Evolutionary conservation across 2,888 invertebrate genomes (phyloP).

Genomic region (Lycaena phlaeas): DNA sequence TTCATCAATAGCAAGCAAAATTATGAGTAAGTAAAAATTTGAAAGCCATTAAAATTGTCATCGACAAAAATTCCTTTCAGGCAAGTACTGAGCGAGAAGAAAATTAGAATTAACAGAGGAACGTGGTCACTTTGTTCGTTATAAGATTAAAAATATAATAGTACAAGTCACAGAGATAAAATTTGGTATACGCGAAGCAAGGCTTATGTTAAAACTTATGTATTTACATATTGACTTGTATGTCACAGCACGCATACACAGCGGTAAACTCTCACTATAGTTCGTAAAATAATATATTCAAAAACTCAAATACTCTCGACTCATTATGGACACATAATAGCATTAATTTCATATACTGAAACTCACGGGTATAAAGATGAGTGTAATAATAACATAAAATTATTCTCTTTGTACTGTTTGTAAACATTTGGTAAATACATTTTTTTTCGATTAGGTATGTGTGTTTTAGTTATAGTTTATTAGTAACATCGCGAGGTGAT

Average conservation of each 20-base stretch:
- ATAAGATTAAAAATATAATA: background rate
- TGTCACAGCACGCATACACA: constrained; percentile 62
- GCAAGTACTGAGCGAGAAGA: too few relatives aligned
- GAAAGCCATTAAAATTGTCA: too few relatives aligned
- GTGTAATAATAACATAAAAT: too few relatives aligned
- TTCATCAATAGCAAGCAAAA: too few relatives aligned
- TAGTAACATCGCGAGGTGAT: too few relatives aligned
- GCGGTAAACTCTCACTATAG: constrained; percentile 28
- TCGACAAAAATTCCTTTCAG: too few relatives aligned
- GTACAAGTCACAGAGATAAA: constrained; percentile 36
- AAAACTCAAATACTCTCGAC: constrained; percentile 6
- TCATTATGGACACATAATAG: background rate
- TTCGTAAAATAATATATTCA: constrained; percentile 8
- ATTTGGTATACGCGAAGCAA: constrained; percentile 49
- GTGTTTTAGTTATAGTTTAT: too few relatives aligned
- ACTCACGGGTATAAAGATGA: background rate
- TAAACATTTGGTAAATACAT: too few relatives aligned
- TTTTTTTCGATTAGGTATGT: too few relatives aligned
- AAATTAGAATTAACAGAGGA: too few relatives aligned
- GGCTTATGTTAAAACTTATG: constrained; percentile 34
- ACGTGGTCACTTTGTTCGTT: background rate
- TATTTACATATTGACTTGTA: constrained; percentile 64
- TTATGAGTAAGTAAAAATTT: too few relatives aligned
- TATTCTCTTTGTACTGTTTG: constrained; percentile 4
- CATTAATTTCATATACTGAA: background rate